These are phyloP conservation scores for Cantharis rustica DNA, from an alignment of 2,888 invertebrate species.

Conservation along the genomic window DNA sequence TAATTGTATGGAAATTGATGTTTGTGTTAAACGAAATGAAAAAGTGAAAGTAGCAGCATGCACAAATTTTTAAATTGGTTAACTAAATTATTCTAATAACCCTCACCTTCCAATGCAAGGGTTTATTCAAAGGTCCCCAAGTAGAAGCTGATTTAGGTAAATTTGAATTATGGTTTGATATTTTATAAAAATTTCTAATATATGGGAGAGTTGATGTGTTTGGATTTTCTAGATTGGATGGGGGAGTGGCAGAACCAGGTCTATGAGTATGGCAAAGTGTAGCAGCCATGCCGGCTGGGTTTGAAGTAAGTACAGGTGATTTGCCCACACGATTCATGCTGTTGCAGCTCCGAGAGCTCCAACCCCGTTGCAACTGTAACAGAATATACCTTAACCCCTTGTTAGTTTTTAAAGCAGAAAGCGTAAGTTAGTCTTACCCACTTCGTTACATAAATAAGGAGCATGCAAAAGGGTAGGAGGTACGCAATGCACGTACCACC, in stretches of 20 bases:
- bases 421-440: slow-evolving; percentile 42
- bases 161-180: slow-evolving; percentile 57
- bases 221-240: slow-evolving; percentile 50
- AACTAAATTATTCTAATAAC: slow-evolving; percentile 3
- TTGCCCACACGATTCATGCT: slow-evolving; percentile 57
- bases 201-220: slow-evolving; percentile 57
- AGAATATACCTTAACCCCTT: slow-evolving; percentile 46
- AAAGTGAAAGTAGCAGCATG: background rate
- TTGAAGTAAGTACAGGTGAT: slow-evolving; percentile 53
- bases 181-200: slow-evolving; percentile 57
- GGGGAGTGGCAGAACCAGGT: slow-evolving; percentile 45
- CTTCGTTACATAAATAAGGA: slow-evolving; percentile 32
- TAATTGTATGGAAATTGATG: background rate
- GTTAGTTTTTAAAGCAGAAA: slow-evolving; percentile 38
- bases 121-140: slow-evolving; percentile 68
- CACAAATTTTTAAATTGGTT: background rate
- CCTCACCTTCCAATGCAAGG: slow-evolving; percentile 68
- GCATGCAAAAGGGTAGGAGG: slow-evolving; percentile 41
- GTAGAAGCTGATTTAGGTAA: slow-evolving; percentile 67
- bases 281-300: slow-evolving; percentile 56
- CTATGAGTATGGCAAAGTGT: slow-evolving; percentile 53
- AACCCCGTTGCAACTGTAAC: slow-evolving; percentile 58
- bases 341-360: slow-evolving; percentile 59
- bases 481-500: slow-evolving; percentile 55
- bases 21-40: background rate